A percentile compares a stretch with the other conserved stretches of the same genome.
These are phyloP conservation scores for Torymus aiolomorphi DNA, from an alignment of 2,888 invertebrate genomes.

Conservation along the genomic window DNA sequence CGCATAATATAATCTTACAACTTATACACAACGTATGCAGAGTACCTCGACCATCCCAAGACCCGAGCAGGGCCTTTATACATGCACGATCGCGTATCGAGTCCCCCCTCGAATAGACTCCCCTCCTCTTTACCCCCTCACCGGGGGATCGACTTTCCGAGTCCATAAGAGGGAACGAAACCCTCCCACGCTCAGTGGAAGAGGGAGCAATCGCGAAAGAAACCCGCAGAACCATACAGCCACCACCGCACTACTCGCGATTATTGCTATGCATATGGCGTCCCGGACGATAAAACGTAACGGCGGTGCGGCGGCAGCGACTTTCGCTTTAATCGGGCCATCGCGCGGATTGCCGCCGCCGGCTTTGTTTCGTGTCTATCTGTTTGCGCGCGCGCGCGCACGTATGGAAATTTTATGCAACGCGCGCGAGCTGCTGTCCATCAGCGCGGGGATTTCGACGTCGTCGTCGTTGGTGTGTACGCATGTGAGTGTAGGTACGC, in stretches of 20 bases:
- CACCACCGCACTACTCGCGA: slow-evolving; percentile 57
- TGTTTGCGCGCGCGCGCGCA: background rate
- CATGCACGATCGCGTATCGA: slow-evolving; percentile 36
- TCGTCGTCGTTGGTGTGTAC: background rate
- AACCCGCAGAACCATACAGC: slow-evolving; percentile 36
- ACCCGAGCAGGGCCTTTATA: slow-evolving; percentile 13
- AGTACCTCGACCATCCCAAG: too few relatives aligned
- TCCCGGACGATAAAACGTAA: slow-evolving; percentile 72
- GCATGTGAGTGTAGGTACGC: too few relatives aligned
- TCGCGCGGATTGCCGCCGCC: slow-evolving; percentile 52
- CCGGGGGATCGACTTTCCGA: too few relatives aligned
- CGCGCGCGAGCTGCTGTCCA: slow-evolving; percentile 2
- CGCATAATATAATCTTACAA: too few relatives aligned
- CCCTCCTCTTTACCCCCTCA: background rate
- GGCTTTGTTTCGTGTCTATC: slow-evolving; percentile 17
- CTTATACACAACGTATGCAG: too few relatives aligned
- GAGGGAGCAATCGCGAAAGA: slow-evolving; percentile 50
- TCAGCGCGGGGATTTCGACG: slow-evolving; percentile 18
- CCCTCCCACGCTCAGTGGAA: background rate
- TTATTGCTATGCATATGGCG: slow-evolving; percentile 73
- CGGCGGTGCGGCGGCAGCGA: slow-evolving; percentile 62
- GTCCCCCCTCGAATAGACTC: slow-evolving; percentile 12
- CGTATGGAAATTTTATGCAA: slow-evolving; percentile 33
- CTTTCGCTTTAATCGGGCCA: slow-evolving; percentile 68
- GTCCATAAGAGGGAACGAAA: too few relatives aligned